Conservation (phyloP, 1,140 invertebrate species). For the Polypedilum pembai region DNA sequence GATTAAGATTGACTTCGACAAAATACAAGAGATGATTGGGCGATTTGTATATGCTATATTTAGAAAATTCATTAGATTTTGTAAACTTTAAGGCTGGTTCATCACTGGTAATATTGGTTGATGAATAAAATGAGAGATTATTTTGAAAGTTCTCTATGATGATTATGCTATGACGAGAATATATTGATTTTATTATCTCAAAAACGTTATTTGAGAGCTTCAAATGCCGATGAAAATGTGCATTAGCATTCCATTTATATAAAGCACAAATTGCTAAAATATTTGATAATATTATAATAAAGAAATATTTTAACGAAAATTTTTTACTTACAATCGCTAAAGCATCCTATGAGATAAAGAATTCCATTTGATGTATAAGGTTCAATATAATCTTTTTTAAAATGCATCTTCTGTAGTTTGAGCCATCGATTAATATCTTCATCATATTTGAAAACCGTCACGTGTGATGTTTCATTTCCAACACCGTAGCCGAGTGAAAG, state of each 20-base stretch:
- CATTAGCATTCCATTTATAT: not conserved
- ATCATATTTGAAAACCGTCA: not conserved
- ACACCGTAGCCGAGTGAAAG: not conserved
- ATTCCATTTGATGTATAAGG: not conserved
- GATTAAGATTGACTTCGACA: not conserved
- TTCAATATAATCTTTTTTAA: not conserved
- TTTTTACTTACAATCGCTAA: not conserved
- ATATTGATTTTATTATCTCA: conserved; percentile 17
- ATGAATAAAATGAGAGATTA: conserved; percentile 1
- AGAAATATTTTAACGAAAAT: not conserved
- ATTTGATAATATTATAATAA: not conserved
- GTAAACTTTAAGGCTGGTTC: not conserved
- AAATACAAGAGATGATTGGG: not conserved
- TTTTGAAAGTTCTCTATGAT: conserved; percentile 18
- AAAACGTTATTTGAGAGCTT: not conserved
- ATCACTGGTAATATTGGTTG: not conserved
- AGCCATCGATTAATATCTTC: not conserved
- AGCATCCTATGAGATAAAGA: conserved; percentile 2
- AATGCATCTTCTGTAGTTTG: not conserved
- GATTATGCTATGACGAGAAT: not conserved
- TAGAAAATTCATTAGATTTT: not conserved
- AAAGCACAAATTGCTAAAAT: not conserved
- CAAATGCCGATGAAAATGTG: not conserved
- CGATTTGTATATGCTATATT: not conserved
- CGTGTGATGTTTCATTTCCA: not conserved